Evolutionary conservation across 2,888 invertebrate genomes (phyloP), one percentile per base, ranked within the genome.

Genomic region (Balanococcus diminutus): DNA sequence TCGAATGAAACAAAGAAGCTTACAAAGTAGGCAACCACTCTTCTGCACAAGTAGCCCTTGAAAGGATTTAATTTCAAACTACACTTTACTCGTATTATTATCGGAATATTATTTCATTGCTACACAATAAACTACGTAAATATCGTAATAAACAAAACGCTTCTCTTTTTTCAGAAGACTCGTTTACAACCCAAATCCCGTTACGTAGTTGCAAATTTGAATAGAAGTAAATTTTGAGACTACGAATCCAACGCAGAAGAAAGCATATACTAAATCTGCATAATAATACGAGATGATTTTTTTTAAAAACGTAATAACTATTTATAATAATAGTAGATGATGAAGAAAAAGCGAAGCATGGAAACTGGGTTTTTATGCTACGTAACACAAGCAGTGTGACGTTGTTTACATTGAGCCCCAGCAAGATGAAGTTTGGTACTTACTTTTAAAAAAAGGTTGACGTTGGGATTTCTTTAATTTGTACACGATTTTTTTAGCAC

Each of bases 391-490:
- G n/a, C 3, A 16, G 32, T 16, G 46, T 31, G 51, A 31, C 6
- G 31, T 25, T n/a, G 31, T 19, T 51, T 28, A 28, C 51, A 82
- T 2, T 11, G 25, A 81, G 1, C 11, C 11, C 3, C 11, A 81
- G 25, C 22, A n/a, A 56, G 11, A 16, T 9, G 31, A 42, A 81
- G 16, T 14, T 16, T 11, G 22, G 19, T 31, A 82, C 82, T 82
- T 82, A 82, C 82, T 46, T 82, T 31, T 28, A 56, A 82, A 56
- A 51, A 56, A 82, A 31, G 46, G 51, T 46, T 28, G 6, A 51
- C 4, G 46, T 51, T 56, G 46, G 31, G 56, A 51, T 82, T 82
- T 16, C 22, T 51, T 25, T 51, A 51, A 51, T 28, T 28, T n/a
- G 28, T 28, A n/a, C 28, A 46, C 31, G 28, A 56, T n/a, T 82